Conservation (phyloP, 2,888 invertebrate species). For the Athalia rosae region DNA sequence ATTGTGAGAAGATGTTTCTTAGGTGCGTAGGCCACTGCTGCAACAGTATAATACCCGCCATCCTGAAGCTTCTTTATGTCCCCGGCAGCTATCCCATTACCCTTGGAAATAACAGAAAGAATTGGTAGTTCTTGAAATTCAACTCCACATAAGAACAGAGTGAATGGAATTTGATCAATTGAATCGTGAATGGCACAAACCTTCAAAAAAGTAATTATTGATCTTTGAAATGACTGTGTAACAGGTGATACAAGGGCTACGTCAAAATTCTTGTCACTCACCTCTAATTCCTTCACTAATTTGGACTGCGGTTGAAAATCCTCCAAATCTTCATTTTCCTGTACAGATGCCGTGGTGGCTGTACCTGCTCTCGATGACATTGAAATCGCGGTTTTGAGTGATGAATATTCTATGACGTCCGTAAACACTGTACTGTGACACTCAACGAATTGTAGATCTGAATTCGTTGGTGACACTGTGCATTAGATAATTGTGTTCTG, state of each 20-base stretch:
- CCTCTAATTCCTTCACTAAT: constrained; percentile 66
- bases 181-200: too few relatives aligned
- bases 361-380: constrained; percentile 55
- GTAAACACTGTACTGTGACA: too few relatives aligned
- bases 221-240: too few relatives aligned
- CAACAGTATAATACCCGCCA: constrained; percentile 95
- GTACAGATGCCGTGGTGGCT: constrained; percentile 58
- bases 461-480: too few relatives aligned
- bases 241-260: background rate
- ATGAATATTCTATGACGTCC: too few relatives aligned
- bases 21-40: constrained; percentile 95
- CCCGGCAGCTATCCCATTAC: constrained; percentile 90
- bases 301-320: constrained; percentile 63
- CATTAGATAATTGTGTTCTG: too few relatives aligned
- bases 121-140: too few relatives aligned
- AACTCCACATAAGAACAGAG: too few relatives aligned
- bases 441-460: too few relatives aligned
- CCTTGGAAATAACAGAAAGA: constrained; percentile 75
- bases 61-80: constrained; percentile 96
- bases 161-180: too few relatives aligned
- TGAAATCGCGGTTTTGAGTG: background rate
- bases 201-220: too few relatives aligned
- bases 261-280: constrained; percentile 47
- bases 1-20: constrained; percentile 91
- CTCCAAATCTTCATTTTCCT: constrained; percentile 60